Conservation (phyloP, 2,113 vertebrate species). For the Chloroceryle aenea region DNA sequence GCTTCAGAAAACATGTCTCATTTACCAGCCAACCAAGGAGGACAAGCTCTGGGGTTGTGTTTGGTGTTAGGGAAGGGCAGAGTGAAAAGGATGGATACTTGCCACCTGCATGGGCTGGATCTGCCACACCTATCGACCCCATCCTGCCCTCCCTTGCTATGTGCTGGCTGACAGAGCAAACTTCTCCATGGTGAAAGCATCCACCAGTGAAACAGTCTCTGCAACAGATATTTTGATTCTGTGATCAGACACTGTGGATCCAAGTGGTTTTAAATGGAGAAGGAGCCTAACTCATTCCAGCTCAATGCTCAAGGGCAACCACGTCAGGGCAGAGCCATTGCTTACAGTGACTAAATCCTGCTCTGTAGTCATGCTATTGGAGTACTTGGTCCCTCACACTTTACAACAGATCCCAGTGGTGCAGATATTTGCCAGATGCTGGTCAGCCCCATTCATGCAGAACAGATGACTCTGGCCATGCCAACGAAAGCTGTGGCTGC, state of each 20-base stretch:
- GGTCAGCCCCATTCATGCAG: background rate
- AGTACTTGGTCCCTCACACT: background rate
- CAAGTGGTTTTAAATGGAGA: background rate
- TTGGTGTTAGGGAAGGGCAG: background rate
- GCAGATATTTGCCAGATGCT: background rate
- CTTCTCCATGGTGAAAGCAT: background rate
- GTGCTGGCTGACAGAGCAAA: background rate
- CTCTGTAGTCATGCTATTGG: background rate
- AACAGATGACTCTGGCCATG: background rate
- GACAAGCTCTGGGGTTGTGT: background rate
- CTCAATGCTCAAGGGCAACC: background rate
- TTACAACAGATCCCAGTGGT: background rate
- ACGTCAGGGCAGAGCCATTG: background rate
- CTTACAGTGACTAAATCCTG: background rate
- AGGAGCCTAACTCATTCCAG: background rate
- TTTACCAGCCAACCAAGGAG: background rate
- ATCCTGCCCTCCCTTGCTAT: background rate
- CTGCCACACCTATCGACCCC: background rate
- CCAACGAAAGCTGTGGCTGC: background rate
- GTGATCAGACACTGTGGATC: background rate
- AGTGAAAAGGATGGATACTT: background rate
- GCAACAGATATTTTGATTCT: rapidly evolving
- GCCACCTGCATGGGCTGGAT: background rate
- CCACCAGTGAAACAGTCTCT: background rate
- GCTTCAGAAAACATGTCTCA: background rate